Percentiles rank a stretch among this genome's conserved stretches.
phyloP scores from a whole-genome alignment of 1,140 invertebrate species.

The Drosophila sp. region DNA sequence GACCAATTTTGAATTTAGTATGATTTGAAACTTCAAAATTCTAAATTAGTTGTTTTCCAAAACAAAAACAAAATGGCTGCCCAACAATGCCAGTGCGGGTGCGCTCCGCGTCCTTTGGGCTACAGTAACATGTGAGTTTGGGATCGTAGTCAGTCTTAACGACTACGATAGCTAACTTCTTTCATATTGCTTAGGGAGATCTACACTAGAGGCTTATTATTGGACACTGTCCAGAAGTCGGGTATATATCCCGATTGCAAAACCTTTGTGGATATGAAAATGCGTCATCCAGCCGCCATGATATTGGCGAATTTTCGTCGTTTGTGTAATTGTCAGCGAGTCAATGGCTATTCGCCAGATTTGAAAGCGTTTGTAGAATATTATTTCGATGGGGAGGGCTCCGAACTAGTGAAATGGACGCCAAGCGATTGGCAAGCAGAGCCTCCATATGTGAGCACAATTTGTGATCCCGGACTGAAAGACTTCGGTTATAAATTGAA shows the following conservation, averaged over 20 bases:
- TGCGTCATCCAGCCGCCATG: constrained; percentile 87
- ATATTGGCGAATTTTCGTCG: constrained; percentile 87
- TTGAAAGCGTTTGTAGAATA: constrained; percentile 86
- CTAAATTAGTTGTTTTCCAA: background rate
- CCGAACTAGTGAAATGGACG: constrained; percentile 89
- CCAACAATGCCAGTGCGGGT: background rate
- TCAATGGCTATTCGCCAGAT: constrained; percentile 85
- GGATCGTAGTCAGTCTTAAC: no score
- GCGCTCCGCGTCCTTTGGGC: background rate
- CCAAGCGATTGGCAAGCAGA: constrained; percentile 90
- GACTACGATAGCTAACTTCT: background rate
- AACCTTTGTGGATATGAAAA: constrained; percentile 95
- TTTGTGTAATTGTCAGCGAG: constrained; percentile 86
- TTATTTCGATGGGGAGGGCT: constrained; percentile 88
- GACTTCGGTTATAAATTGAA: constrained; percentile 88
- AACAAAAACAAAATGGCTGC: constrained; percentile 3
- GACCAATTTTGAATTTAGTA: background rate
- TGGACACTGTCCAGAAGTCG: constrained; percentile 91
- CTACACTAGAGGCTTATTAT: constrained; percentile 91
- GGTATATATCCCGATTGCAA: constrained; percentile 92
- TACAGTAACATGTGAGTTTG: background rate
- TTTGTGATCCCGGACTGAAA: constrained; percentile 88
- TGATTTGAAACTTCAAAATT: background rate
- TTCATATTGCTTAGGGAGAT: constrained; percentile 85
- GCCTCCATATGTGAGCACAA: constrained; percentile 86